Percentiles rank a stretch among this genome's conserved stretches.
phyloP scores from a whole-genome alignment of 2,113 vertebrate genomes.

The Myotis brandtii region DNA sequence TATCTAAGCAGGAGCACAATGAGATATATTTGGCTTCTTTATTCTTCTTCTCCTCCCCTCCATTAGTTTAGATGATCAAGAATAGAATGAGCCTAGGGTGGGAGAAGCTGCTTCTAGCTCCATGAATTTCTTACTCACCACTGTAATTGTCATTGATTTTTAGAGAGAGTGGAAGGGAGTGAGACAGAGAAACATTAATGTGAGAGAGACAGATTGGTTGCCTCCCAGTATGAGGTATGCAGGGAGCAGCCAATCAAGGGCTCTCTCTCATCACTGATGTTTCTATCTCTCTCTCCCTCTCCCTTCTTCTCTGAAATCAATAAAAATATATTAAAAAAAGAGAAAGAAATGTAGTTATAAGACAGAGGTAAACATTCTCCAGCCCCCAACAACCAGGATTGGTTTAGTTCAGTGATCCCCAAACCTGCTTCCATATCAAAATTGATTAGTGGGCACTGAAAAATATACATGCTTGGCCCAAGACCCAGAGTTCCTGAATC shows the following conservation, averaged over 20 bases:
- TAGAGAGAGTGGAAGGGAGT: too few species aligned
- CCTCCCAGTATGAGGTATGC: too few species aligned
- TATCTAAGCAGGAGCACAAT: neutral
- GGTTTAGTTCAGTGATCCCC: neutral
- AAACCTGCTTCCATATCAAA: neutral
- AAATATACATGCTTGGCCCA: neutral
- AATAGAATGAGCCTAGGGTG: neutral
- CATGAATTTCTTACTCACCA: conserved; percentile 62
- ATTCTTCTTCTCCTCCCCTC: neutral
- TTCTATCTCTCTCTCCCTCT: too few species aligned
- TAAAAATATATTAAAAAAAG: too few species aligned
- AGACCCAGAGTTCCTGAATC: neutral
- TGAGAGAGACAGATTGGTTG: too few species aligned
- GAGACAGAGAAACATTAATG: too few species aligned
- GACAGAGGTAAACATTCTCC: neutral
- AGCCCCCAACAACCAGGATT: neutral
- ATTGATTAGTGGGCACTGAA: neutral
- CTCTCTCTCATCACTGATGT: too few species aligned
- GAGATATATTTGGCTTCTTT: neutral
- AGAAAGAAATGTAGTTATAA: neutral
- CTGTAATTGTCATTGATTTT: neutral
- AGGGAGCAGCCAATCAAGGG: too few species aligned
- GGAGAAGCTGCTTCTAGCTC: neutral
- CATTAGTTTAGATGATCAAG: conserved; percentile 31
- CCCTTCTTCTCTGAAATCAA: too few species aligned